These are phyloP conservation scores for Xylophagus ater DNA, from an alignment of 2,888 invertebrate species.

Conservation along the genomic window DNA sequence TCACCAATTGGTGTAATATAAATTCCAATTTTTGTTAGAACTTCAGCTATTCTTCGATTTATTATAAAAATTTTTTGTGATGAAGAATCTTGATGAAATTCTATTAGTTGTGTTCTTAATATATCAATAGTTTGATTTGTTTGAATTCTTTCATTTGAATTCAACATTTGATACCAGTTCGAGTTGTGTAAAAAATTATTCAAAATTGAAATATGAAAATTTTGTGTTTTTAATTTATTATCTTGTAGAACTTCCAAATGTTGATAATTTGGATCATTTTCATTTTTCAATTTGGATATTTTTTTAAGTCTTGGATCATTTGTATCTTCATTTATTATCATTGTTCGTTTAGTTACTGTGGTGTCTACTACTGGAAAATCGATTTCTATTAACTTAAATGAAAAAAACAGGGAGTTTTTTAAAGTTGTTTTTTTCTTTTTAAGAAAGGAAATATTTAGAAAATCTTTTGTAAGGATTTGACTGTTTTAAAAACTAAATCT, in stretches of 20 bases:
- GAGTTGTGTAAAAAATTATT: constrained; percentile 13
- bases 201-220: constrained; percentile 4
- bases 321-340: constrained; percentile 1
- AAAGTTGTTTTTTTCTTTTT: not conserved
- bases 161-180: constrained; percentile 14
- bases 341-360: not conserved
- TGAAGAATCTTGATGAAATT: constrained; percentile 4
- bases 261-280: not conserved
- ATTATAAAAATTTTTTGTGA: not conserved
- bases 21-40: constrained; percentile 3
- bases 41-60: constrained; percentile 1
- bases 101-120: constrained; percentile 6
- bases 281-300: not conserved
- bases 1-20: constrained; percentile 4
- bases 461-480: no score
- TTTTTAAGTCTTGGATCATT: constrained; percentile 9
- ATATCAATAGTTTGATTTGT: constrained; percentile 8
- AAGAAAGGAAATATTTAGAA: not conserved
- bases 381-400: constrained; percentile 10
- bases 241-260: not conserved
- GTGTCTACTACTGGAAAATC: constrained; percentile 2
- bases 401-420: not conserved
- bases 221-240: not conserved
- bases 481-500: no score
- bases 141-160: constrained; percentile 12